Evolutionary conservation across 2,113 vertebrate genomes (phyloP), one percentile per base, ranked within the genome.

Genomic region (Rhagologus leucostigma): DNA sequence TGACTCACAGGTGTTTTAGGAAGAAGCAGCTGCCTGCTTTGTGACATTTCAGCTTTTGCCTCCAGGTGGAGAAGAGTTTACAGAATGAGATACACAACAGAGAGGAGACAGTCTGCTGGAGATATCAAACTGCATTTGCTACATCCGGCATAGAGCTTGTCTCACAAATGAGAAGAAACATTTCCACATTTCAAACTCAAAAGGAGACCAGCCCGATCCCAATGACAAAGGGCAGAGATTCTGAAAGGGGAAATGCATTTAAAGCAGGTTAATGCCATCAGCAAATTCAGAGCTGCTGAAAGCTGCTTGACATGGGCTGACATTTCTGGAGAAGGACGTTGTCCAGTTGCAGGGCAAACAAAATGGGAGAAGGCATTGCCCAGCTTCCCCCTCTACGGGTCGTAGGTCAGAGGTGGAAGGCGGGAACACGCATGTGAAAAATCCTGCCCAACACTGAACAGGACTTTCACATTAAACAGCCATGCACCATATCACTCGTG

Each of bases 1-100:
- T 91, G 89, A 93, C 87, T 97, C 92, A 96, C 90, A 97, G 96
- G 90, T 97, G 96, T 88, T 96, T 96, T 94, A 96, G 94, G 94
- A 96, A 97, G 93, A 92, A 77, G 88, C 91, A 97, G 95, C 91
- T 97, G 94, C 89, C 87, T 93, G 68, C 80, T 96, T 89, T 89
- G 94, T 95, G 94, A 96, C 89, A 94, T 95, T 94, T 91, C 74
- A 83, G 93, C 77, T 95, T 95, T 94, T 96, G 93, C 94, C 94
- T 94, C 84, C 87, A 97, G 95, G 96, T 94, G 77, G 84, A 93
- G 85, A 75, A 89, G 60, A 56, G 39, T 92, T 94, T 94, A 71
- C 8, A 6, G 87, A 21, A 42, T 81, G 87, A 89, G 67, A 75
- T 84, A 82, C 78, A 55, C 62, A 94, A 70, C 67, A 93, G 73